phyloP scores from a whole-genome alignment of 2,113 vertebrate species.

The Rhegmatorhina hoffmannsi region DNA sequence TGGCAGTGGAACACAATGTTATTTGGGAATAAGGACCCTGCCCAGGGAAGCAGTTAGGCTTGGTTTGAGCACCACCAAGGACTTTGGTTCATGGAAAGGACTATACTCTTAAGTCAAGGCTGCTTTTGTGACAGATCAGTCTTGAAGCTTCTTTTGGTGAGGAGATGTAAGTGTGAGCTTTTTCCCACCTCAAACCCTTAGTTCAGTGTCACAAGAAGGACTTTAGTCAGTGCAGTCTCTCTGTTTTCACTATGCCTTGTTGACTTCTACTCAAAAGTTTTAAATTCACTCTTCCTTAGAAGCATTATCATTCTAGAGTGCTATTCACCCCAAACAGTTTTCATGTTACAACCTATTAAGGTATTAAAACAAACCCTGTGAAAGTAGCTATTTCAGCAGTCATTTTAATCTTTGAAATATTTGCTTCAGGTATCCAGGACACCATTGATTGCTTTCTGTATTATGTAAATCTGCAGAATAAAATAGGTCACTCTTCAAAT shows the following conservation, averaged over 20 bases:
- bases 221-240: not conserved
- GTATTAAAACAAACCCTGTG: conserved; percentile 12
- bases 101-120: not conserved
- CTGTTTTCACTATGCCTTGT: not conserved
- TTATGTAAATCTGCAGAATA: conserved; percentile 63
- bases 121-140: not conserved
- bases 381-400: conserved; percentile 33
- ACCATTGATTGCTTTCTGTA: conserved; percentile 25
- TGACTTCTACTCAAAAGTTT: not conserved
- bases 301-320: not conserved
- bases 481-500: conserved; percentile 67
- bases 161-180: not conserved
- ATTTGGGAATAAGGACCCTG: not conserved
- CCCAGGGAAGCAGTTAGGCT: not conserved
- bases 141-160: not conserved
- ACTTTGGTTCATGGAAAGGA: not conserved
- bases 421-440: conserved; percentile 19
- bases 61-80: not conserved
- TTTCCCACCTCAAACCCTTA: not conserved
- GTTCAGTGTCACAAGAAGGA: not conserved
- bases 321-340: not conserved
- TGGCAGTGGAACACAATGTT: not conserved
- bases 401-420: conserved; percentile 61
- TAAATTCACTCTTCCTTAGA: not conserved
- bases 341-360: not conserved